Conservation (phyloP, 2,113 vertebrate species). For the Turdus rufiventris region DNA sequence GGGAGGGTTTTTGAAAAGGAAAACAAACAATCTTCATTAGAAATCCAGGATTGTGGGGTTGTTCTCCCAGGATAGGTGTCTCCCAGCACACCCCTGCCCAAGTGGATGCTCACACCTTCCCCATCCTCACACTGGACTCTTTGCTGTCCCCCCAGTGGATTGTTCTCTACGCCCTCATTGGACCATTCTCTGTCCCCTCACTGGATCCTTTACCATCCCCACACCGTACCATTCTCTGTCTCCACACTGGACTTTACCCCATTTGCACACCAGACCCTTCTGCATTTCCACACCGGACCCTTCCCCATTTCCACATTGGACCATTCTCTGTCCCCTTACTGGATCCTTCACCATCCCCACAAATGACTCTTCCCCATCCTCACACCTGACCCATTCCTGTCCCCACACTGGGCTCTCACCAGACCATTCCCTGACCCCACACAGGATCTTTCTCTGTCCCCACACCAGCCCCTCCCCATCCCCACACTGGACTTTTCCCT, state of each 20-base stretch:
- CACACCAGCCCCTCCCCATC: accelerated
- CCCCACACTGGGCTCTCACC: too few relatives aligned
- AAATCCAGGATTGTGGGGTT: neutral
- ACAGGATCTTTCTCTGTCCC: too few relatives aligned
- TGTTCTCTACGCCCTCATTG: accelerated
- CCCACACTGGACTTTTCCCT: neutral
- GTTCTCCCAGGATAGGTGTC: neutral
- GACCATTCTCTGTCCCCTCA: neutral
- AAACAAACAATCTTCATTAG: neutral
- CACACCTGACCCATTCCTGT: too few relatives aligned
- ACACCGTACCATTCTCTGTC: accelerated
- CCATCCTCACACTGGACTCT: neutral
- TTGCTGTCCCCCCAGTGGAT: accelerated
- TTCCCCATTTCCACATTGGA: neutral
- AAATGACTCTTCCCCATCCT: accelerated
- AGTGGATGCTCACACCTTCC: neutral
- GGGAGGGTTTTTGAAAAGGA: neutral
- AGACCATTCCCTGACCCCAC: too few relatives aligned
- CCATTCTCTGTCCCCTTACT: neutral
- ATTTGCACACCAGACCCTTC: accelerated
- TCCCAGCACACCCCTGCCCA: accelerated
- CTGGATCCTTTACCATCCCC: accelerated
- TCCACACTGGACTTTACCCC: accelerated
- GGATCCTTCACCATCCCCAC: neutral
- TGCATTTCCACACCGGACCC: accelerated